A percentile compares a stretch with the other conserved stretches of the same genome.
Conservation (phyloP, 1,140 invertebrate genomes). For the Hydropsyche tenuis region DNA sequence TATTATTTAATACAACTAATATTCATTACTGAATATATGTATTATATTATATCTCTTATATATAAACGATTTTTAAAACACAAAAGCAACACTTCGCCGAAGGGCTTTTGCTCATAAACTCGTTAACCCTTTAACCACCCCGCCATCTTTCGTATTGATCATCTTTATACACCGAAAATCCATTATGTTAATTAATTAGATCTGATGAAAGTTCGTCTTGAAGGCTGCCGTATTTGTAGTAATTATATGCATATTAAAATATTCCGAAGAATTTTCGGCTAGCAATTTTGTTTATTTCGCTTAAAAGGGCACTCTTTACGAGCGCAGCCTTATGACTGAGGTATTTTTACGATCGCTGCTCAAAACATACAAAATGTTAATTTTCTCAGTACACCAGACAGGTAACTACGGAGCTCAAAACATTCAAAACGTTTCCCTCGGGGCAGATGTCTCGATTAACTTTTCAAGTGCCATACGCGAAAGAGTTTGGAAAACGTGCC, state of each 20-base stretch:
- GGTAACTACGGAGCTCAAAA: neutral
- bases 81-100: too few relatives aligned
- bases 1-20: too few relatives aligned
- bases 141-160: neutral
- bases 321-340: neutral
- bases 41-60: too few relatives aligned
- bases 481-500: too few relatives aligned
- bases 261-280: neutral
- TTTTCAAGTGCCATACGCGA: too few relatives aligned
- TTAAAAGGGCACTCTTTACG: neutral
- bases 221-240: neutral
- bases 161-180: neutral
- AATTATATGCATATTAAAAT: neutral
- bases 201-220: neutral
- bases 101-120: too few relatives aligned
- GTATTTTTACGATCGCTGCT: conserved; percentile 9
- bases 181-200: neutral
- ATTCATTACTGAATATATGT: too few relatives aligned
- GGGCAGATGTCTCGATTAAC: too few relatives aligned
- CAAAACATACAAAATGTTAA: conserved; percentile 9
- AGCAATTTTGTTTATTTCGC: neutral
- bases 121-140: too few relatives aligned
- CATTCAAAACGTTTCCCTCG: too few relatives aligned
- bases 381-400: conserved; percentile 22
- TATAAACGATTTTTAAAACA: too few relatives aligned